Conservation (phyloP, 2,797 vertebrate species). For the Typhlichthys subterraneus region DNA sequence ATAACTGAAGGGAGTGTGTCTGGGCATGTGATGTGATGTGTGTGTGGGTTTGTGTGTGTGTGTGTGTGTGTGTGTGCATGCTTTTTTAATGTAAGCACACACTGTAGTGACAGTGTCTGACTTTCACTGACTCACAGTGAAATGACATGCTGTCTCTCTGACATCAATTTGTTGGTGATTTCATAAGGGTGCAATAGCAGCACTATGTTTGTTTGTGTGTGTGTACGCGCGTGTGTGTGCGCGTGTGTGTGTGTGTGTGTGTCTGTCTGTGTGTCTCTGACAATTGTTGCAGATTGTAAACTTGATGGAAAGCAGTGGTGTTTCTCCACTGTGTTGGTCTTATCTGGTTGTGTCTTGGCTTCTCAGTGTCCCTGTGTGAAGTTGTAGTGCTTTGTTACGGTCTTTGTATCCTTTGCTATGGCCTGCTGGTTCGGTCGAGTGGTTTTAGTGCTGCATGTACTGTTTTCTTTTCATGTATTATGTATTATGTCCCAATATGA, state of each 20-base stretch:
- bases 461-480: too few relatives aligned
- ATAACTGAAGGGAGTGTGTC: neutral
- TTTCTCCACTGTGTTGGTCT: too few relatives aligned
- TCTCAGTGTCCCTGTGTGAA: too few relatives aligned
- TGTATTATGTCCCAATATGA: too few relatives aligned
- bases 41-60: conserved; percentile 3
- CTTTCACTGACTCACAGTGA: conserved; percentile 4
- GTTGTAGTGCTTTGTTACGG: too few relatives aligned
- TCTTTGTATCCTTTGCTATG: too few relatives aligned
- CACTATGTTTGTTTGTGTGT: neutral
- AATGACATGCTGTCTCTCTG: conserved; percentile 23
- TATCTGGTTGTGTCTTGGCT: too few relatives aligned
- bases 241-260: conserved; percentile 1
- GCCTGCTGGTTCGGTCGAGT: too few relatives aligned
- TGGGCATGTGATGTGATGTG: conserved; percentile 6
- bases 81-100: neutral
- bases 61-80: conserved; percentile 8
- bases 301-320: too few relatives aligned
- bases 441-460: too few relatives aligned
- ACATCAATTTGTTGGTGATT: conserved; percentile 32
- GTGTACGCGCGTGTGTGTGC: neutral
- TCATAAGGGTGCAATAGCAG: conserved; percentile 9
- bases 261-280: neutral
- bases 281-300: neutral
- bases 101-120: conserved; percentile 5